A percentile compares a stretch with the other conserved stretches of the same genome.
Conservation (phyloP, 2,113 vertebrate species). For the Microcebus murinus region DNA sequence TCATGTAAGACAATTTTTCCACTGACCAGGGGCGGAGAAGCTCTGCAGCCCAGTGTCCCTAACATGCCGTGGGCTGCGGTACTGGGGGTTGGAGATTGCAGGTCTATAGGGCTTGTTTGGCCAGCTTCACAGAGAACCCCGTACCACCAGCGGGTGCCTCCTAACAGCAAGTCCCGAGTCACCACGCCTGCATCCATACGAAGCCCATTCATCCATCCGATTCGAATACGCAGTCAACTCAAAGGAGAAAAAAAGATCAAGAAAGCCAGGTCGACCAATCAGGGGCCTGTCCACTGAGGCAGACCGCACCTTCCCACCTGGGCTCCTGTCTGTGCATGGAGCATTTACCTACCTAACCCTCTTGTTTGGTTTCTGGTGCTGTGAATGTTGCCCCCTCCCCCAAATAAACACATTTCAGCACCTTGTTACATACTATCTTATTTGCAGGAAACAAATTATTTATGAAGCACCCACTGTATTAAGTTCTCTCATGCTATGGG, state of each 20-base stretch:
- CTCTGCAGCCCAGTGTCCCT: no score
- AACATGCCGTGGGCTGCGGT: no score
- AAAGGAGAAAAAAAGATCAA: background rate
- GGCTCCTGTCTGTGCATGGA: background rate
- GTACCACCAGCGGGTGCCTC: background rate
- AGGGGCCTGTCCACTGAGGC: background rate
- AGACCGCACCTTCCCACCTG: background rate
- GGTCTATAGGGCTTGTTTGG: background rate
- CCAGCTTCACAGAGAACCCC: background rate
- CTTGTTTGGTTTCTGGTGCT: background rate
- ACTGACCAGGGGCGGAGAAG: rapidly evolving
- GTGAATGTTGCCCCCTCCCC: background rate
- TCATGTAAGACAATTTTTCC: no score
- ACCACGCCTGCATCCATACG: rapidly evolving
- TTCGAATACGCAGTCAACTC: background rate
- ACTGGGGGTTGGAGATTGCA: no score
- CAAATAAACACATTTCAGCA: background rate
- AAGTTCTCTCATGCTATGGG: background rate
- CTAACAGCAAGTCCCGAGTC: background rate
- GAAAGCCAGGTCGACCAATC: background rate
- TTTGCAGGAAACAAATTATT: background rate
- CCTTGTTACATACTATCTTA: no score
- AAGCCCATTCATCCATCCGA: background rate
- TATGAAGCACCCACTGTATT: background rate
- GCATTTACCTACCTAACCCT: background rate